Evolutionary conservation across 1,140 invertebrate species (phyloP).

Genomic region (Agrypnia vestita): DNA sequence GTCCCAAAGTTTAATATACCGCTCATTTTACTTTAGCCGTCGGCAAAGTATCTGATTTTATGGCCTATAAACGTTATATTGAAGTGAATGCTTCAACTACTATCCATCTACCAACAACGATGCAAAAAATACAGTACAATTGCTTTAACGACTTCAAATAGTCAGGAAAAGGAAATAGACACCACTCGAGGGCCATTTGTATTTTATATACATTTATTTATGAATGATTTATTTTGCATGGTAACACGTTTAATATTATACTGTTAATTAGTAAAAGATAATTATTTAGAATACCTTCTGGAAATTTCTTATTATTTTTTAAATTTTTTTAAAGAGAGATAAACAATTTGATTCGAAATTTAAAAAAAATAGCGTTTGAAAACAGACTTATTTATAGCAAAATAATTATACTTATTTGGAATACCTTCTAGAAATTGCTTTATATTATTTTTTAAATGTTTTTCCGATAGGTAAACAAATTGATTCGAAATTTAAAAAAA

Average conservation of each 20-base stretch:
- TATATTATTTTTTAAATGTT: too few species aligned
- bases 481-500: too few species aligned
- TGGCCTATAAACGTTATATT: constrained; percentile 46
- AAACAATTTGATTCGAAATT: too few species aligned
- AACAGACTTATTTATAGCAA: too few species aligned
- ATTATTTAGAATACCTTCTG: too few species aligned
- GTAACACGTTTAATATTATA: background rate
- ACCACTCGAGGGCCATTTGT: background rate
- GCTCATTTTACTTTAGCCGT: constrained; percentile 19
- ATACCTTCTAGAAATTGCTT: too few species aligned
- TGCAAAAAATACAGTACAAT: background rate
- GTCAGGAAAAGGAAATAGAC: background rate
- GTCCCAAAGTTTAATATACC: background rate
- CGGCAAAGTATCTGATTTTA: constrained; percentile 22
- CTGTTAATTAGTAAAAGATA: too few species aligned
- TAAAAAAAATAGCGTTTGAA: too few species aligned
- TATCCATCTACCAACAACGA: background rate
- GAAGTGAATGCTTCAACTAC: constrained; percentile 2
- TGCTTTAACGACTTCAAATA: background rate
- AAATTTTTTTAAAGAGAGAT: too few species aligned
- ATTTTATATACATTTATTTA: background rate
- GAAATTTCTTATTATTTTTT: too few species aligned
- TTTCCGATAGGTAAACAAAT: too few species aligned
- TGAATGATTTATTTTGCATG: background rate
- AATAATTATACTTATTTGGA: too few species aligned